Percentiles rank a stretch among this genome's conserved stretches.
These are phyloP conservation scores for Lacerta agilis DNA, from an alignment of 2,797 vertebrate genomes.

Conservation along the genomic window DNA sequence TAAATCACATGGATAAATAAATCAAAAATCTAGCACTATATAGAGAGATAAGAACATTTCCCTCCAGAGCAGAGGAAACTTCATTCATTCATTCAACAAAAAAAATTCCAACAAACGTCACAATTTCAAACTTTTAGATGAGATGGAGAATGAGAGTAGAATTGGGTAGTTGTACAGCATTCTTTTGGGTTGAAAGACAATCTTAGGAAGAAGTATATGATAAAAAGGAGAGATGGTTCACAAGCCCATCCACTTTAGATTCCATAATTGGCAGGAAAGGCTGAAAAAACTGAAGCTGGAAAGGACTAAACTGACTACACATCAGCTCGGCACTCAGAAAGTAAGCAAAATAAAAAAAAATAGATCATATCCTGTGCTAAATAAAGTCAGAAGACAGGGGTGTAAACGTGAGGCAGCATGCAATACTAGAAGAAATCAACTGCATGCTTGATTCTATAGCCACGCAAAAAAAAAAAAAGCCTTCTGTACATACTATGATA, in stretches of 20 bases:
- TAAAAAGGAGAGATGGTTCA: background rate
- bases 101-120: background rate
- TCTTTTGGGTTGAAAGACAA: background rate
- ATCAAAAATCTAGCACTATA: conserved; percentile 34
- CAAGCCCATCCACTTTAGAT: background rate
- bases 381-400: conserved; percentile 45
- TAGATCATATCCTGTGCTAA: conserved; percentile 4
- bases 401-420: conserved; percentile 49
- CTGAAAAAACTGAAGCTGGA: conserved; percentile 5
- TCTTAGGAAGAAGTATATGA: background rate
- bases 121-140: background rate
- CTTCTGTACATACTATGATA: conserved; percentile 16
- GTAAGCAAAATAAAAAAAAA: background rate
- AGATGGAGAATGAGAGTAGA: background rate
- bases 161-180: background rate
- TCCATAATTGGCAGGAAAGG: background rate
- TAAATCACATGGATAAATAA: conserved; percentile 28
- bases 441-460: conserved; percentile 53
- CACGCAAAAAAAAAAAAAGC: conserved; percentile 42
- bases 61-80: background rate
- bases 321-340: background rate
- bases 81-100: background rate
- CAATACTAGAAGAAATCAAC: conserved; percentile 50
- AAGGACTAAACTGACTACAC: background rate
- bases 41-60: background rate